These are phyloP conservation scores for Perizoma affinitatum DNA, from an alignment of 2,888 invertebrate species.

Conservation along the genomic window DNA sequence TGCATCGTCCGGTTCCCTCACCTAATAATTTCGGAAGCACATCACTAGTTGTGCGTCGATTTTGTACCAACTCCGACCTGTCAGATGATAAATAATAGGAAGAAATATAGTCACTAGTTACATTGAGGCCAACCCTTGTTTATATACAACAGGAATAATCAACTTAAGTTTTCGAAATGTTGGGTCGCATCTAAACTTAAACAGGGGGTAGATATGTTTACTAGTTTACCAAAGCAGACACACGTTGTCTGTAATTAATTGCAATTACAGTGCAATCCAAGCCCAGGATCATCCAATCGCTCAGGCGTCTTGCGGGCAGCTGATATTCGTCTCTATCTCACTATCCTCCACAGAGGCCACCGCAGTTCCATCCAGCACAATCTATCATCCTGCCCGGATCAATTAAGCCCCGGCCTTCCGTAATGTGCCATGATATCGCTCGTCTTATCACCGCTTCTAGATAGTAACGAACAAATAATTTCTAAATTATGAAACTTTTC, in stretches of 20 bases:
- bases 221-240: conserved; percentile 7
- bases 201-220: too few species aligned
- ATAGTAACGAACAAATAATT: not conserved
- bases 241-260: conserved; percentile 10
- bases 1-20: too few species aligned
- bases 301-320: conserved; percentile 50
- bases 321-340: conserved; percentile 60
- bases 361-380: conserved; percentile 49
- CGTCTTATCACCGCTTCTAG: conserved; percentile 43
- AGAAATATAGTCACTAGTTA: too few species aligned
- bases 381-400: conserved; percentile 67
- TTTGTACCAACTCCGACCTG: too few species aligned
- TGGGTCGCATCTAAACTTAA: too few species aligned
- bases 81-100: too few species aligned
- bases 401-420: conserved; percentile 59
- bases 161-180: too few species aligned
- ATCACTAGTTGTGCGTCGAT: too few species aligned
- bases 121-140: too few species aligned
- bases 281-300: conserved; percentile 30
- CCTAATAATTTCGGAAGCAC: too few species aligned
- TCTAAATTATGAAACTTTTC: not conserved
- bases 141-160: too few species aligned
- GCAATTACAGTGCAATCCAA: conserved; percentile 15
- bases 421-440: conserved; percentile 14
- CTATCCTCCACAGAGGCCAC: conserved; percentile 52